Base-by-base conservation (phyloP, 2,888 invertebrate genomes). In the Prosopocoilus inquinatus region DNA sequence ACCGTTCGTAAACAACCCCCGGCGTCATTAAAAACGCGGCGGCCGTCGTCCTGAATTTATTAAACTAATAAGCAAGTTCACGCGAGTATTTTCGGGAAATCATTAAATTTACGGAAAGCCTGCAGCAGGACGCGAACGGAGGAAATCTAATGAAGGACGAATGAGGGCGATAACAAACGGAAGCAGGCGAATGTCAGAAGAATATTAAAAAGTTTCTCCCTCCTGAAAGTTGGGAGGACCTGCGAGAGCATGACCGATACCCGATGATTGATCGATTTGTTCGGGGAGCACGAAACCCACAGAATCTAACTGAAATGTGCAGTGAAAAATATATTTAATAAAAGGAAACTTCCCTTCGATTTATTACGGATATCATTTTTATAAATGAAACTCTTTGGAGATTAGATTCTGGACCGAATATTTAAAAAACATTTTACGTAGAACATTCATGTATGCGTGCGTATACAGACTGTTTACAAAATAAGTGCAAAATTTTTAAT, bases 1-100 rank as follows among this genome's bases (percentile, higher is more conserved):
- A 61, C 57, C 59, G 55, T 62, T 58, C 39, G 41, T 41, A 49
- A 9, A 33, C 46, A 46, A 46, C 15, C 12, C 12, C 20, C 20
- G 20, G 12, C 9, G n/a, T 46, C 46, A 20, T 46, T 46, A 46
- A 46, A 46, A 46, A 32, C 12, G 11, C 8, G 4, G 3, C 28
- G 8, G 32, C 13, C 20, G 9, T 32, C 9, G 46, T 38, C 7
- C 20, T 4, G 20, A 28, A 28, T 5, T 28, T 28, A 28, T 28
- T 28, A 28, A 28, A 28, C 20, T 28, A 28, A 28, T 28, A 28
- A 28, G 20, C 7, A 28, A 28, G 16, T 41, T 41, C 41, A 41
- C 15, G 41, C 15, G 41, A 41, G 41, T 41, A 41, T 41, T 41
- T 41, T 41, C 16, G 41, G 28, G 39, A 50, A 41, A 41, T 50